Base-by-base conservation (phyloP, 2,113 vertebrate genomes). In the Burhinus oedicnemus region DNA sequence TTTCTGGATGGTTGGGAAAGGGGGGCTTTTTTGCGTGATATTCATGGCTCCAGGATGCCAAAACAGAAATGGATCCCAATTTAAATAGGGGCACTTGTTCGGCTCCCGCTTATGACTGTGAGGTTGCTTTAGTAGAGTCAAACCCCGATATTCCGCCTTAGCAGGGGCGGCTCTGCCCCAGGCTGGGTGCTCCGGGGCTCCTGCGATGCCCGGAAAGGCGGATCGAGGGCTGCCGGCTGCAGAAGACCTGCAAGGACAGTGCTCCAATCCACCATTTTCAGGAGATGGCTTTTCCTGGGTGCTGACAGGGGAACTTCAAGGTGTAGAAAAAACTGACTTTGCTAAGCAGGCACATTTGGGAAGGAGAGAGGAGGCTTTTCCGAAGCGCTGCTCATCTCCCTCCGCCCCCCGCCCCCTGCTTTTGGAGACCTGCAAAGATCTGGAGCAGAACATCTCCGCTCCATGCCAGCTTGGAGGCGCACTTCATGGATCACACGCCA, bases 161-260 rank as follows among this genome's bases (percentile, higher is more conserved):
- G 60, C 38, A 38, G 12, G 26, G 16, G 13, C 5, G 40, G 22
- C 30, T 76, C 55, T 6, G 32, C 47, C 49, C 54, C 42, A 3
- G 25, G 13, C 4, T 13, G 18, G 58, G 12, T 27, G 34, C 20
- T 18, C 15, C 1, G 1, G 76, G 12, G 18, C 10, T 0, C 12
- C 15, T 9, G 6, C 1, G 2, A 7, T 6, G 12, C 14, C 6
- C 29, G 0, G 0, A 9, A 9, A 34, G 13, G 20, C 1, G 5
- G 34, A 15, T 29, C 0, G 8, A 16, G 40, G 25, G 49, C 27
- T 23, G 13, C 30, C 11, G 23, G 30, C 3, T 25, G 14, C 44
- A 70, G 10, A 32, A 70, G 10, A 32, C n/a, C 70, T 30, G 26
- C 65, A 30, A 15, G 13, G 2, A 3, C 32, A 52, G 4, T 2